A percentile compares a stretch with the other conserved stretches of the same genome.
These are phyloP conservation scores for Thripadectes ignobilis DNA, from an alignment of 2,797 vertebrate genomes.

Conservation along the genomic window DNA sequence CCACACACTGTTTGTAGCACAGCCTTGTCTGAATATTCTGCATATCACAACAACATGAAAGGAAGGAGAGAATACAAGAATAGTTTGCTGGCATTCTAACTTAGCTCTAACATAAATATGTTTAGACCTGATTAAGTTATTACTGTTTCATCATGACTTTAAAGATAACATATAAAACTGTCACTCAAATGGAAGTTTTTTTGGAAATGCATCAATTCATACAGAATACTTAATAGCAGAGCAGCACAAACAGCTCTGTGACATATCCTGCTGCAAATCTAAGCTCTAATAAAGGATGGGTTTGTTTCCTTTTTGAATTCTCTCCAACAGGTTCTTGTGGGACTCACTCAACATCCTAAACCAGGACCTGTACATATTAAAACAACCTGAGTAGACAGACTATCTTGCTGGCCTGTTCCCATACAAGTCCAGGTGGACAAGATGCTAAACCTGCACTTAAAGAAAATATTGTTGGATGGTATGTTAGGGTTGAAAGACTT, in stretches of 20 bases:
- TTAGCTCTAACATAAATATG: not conserved
- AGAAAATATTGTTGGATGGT: not conserved
- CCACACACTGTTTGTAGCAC: not conserved
- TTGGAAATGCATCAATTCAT: not conserved
- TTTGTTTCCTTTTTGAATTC: not conserved
- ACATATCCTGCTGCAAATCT: not conserved
- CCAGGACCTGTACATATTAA: not conserved
- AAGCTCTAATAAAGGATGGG: not conserved
- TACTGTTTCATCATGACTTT: not conserved
- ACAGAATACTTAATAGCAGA: not conserved
- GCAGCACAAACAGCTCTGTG: not conserved
- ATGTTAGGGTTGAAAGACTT: not conserved
- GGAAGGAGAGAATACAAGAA: not conserved
- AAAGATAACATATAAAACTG: not conserved
- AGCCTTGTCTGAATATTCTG: not conserved
- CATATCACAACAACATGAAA: not conserved
- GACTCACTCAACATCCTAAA: not conserved
- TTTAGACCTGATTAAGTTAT: not conserved
- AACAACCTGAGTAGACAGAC: not conserved
- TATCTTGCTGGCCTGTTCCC: not conserved
- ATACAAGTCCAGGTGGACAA: not conserved
- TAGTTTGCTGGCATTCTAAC: not conserved
- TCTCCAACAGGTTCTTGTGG: not conserved
- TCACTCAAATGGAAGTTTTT: not conserved
- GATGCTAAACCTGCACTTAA: not conserved